These are phyloP conservation scores for Lagenorhynchus albirostris DNA, from an alignment of 2,113 vertebrate genomes.

Conservation along the genomic window DNA sequence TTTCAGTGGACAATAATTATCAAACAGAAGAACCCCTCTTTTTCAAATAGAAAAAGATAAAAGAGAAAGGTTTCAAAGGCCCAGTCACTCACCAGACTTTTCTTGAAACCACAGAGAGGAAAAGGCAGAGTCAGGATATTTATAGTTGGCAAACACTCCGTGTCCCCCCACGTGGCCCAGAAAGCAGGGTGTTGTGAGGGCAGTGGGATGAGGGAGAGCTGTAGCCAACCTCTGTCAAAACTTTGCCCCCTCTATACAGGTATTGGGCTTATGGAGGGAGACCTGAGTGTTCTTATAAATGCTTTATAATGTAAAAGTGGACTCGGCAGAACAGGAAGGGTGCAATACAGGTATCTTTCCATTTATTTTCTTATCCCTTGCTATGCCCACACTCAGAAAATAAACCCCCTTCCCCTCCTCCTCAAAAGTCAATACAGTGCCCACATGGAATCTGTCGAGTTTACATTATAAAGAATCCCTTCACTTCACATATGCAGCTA, in stretches of 20 bases:
- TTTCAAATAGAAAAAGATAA: constrained; percentile 22
- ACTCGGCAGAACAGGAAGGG: not conserved
- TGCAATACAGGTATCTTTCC: not conserved
- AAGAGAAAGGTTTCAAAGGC: constrained; percentile 18
- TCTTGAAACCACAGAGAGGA: constrained; percentile 33
- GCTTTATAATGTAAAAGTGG: constrained; percentile 63
- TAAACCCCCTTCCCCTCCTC: not conserved
- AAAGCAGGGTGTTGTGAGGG: not conserved
- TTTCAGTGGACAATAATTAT: not conserved
- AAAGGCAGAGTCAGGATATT: not conserved
- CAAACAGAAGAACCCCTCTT: not conserved
- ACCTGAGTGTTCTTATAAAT: constrained; percentile 51
- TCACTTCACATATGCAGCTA: not conserved
- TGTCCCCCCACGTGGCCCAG: constrained; percentile 30
- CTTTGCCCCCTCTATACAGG: fast-evolving
- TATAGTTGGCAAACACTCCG: constrained; percentile 24
- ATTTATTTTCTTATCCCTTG: not conserved
- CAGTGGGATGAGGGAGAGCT: not conserved
- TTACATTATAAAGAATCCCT: constrained; percentile 46
- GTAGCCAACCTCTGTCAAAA: not conserved
- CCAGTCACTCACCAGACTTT: not conserved
- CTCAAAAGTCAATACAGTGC: not conserved
- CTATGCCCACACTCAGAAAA: not conserved
- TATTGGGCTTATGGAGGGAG: not conserved
- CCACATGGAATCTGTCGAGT: not conserved